Evolutionary conservation across 2,888 invertebrate species (phyloP).

Genomic region (Epicampocera succincta): DNA sequence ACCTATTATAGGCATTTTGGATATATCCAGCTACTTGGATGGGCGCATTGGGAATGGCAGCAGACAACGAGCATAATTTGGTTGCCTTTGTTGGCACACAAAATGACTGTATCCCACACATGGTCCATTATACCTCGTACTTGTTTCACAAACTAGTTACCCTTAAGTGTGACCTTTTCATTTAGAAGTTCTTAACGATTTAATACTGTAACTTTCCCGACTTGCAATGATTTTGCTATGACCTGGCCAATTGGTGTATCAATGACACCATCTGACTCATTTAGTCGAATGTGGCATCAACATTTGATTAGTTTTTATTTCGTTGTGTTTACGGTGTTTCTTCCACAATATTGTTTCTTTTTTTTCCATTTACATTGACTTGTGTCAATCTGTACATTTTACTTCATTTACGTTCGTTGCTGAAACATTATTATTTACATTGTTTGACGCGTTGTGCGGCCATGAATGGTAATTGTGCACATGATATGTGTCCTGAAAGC

Average conservation of each 20-base stretch:
- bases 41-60: too few relatives aligned
- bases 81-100: too few relatives aligned
- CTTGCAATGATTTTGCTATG: too few relatives aligned
- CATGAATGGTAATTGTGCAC: conserved; percentile 62
- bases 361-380: conserved; percentile 68
- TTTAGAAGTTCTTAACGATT: too few relatives aligned
- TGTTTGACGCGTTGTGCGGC: conserved; percentile 26
- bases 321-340: background rate
- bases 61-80: too few relatives aligned
- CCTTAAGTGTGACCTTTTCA: too few relatives aligned
- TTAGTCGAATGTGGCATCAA: conserved; percentile 56
- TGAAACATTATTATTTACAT: conserved; percentile 12
- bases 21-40: too few relatives aligned
- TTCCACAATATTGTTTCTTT: conserved; percentile 2
- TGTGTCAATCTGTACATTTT: conserved; percentile 71
- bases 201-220: too few relatives aligned
- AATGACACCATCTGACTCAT: conserved; percentile 59
- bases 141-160: too few relatives aligned
- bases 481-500: conserved; percentile 47
- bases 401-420: conserved; percentile 51
- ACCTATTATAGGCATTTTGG: too few relatives aligned
- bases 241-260: background rate
- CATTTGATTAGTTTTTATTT: conserved; percentile 71
- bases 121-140: too few relatives aligned
- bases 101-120: too few relatives aligned